Conservation (phyloP, 2,113 vertebrate species). For the Sialia sialis region DNA sequence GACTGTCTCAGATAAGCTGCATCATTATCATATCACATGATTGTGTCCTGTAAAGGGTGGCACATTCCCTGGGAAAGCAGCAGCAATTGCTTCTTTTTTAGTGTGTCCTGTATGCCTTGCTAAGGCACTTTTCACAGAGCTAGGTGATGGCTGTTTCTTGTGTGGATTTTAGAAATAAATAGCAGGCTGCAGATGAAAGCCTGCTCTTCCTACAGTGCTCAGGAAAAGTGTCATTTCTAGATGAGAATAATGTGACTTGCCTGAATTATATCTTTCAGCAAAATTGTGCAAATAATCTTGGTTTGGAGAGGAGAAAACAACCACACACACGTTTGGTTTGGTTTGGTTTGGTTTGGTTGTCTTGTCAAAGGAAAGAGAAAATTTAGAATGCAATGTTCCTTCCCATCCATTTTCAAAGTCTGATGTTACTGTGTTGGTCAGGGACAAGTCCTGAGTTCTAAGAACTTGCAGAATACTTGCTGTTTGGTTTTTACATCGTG, state of each 20-base stretch:
- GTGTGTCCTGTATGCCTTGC: not conserved
- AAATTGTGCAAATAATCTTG: not conserved
- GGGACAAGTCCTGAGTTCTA: not conserved
- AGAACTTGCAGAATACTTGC: not conserved
- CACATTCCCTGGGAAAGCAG: not conserved
- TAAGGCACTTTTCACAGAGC: not conserved
- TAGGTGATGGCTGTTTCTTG: not conserved
- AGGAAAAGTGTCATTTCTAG: not conserved
- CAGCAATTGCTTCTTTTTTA: not conserved
- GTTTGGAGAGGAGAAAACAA: not conserved
- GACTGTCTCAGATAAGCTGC: not conserved
- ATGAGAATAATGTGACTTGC: not conserved
- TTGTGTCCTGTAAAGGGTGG: not conserved
- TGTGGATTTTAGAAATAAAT: not conserved
- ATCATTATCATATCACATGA: not conserved
- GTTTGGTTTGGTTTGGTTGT: not conserved
- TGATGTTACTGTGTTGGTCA: not conserved
- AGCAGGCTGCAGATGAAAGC: conserved; percentile 4
- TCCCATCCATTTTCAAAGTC: not conserved
- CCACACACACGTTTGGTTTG: not conserved
- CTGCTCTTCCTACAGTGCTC: not conserved
- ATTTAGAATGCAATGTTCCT: not conserved
- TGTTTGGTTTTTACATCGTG: not conserved
- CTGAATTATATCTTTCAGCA: not conserved
- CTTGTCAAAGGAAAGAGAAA: not conserved